A percentile compares a stretch with the other conserved stretches of the same genome.
These are phyloP conservation scores for Lepidonotus clava DNA, from an alignment of 2,888 invertebrate genomes.

Conservation along the genomic window DNA sequence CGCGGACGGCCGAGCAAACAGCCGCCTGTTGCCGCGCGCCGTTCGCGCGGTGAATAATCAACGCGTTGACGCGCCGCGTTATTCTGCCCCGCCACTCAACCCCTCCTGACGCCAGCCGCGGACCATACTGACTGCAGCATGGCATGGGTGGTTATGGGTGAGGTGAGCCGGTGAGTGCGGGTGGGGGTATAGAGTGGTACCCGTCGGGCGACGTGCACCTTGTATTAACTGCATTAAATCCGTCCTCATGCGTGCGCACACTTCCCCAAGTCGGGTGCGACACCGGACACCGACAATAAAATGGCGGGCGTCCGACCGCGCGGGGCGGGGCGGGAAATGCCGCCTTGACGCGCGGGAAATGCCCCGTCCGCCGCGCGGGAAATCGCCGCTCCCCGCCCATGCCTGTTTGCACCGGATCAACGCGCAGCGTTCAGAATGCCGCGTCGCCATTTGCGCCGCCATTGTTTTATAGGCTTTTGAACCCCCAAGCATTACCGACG, in stretches of 20 bases:
- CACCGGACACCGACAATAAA: slow-evolving; percentile 42
- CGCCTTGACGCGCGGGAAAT: neutral
- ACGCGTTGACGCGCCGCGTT: neutral
- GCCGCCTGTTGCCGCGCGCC: slow-evolving; percentile 14
- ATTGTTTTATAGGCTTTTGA: neutral
- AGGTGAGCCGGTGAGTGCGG: neutral
- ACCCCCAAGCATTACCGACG: neutral
- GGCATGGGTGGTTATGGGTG: too few species aligned
- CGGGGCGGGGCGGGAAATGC: neutral
- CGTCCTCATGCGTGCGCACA: slow-evolving; percentile 1
- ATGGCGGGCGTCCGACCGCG: neutral
- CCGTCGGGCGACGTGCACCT: neutral
- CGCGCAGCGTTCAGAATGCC: neutral
- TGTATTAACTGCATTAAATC: slow-evolving; percentile 15
- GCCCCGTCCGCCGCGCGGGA: neutral
- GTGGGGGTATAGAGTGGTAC: neutral
- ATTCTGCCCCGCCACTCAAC: too few species aligned
- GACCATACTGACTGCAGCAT: too few species aligned
- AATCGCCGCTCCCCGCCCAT: neutral
- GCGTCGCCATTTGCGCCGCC: neutral
- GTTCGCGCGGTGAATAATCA: neutral
- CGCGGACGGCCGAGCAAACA: slow-evolving; percentile 1
- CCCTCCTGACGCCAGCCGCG: too few species aligned
- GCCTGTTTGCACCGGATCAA: neutral
- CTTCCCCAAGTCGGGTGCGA: neutral